phyloP scores from a whole-genome alignment of 2,888 invertebrate genomes.

The Hirtodrosophila cameraria region DNA sequence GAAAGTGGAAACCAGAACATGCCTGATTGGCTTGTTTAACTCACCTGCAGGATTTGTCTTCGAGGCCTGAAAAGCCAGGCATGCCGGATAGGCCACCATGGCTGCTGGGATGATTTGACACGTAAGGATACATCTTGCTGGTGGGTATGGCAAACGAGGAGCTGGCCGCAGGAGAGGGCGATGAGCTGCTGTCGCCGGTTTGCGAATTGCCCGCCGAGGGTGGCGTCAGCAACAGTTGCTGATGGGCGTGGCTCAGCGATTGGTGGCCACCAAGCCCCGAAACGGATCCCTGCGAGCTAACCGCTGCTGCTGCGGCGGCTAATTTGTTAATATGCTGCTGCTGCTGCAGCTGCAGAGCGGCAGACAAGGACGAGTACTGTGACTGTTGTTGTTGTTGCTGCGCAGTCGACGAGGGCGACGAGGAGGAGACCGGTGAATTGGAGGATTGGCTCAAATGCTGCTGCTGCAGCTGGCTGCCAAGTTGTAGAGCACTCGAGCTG shows the following conservation, averaged over 20 bases:
- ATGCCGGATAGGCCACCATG: conserved; percentile 93
- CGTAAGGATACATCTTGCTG: conserved; percentile 96
- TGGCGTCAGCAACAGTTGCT: conserved; percentile 79
- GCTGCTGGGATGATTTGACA: conserved; percentile 89
- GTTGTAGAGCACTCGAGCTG: conserved; percentile 65
- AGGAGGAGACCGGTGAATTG: conserved; percentile 83
- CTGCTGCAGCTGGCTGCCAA: conserved; percentile 57
- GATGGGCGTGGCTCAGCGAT: conserved; percentile 70
- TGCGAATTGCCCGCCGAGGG: conserved; percentile 81
- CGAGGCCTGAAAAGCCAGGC: conserved; percentile 84
- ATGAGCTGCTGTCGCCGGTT: conserved; percentile 80
- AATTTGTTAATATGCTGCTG: conserved; percentile 81
- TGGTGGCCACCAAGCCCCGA: conserved; percentile 44
- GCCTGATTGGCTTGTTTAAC: too few species aligned
- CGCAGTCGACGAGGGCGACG: conserved; percentile 81
- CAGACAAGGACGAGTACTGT: conserved; percentile 84
- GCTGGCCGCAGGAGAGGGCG: conserved; percentile 80
- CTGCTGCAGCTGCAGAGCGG: conserved; percentile 81
- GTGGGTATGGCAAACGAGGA: conserved; percentile 87
- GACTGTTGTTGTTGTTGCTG: conserved; percentile 66
- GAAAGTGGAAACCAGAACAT: too few species aligned
- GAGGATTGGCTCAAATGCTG: conserved; percentile 81
- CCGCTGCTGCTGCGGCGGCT: conserved; percentile 81
- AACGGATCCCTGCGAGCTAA: conserved; percentile 67
- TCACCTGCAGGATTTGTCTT: conserved; percentile 84